Evolutionary conservation across 2,888 invertebrate species (phyloP), one percentile per base, ranked within the genome.

Genomic region (Tiliacea citrago): DNA sequence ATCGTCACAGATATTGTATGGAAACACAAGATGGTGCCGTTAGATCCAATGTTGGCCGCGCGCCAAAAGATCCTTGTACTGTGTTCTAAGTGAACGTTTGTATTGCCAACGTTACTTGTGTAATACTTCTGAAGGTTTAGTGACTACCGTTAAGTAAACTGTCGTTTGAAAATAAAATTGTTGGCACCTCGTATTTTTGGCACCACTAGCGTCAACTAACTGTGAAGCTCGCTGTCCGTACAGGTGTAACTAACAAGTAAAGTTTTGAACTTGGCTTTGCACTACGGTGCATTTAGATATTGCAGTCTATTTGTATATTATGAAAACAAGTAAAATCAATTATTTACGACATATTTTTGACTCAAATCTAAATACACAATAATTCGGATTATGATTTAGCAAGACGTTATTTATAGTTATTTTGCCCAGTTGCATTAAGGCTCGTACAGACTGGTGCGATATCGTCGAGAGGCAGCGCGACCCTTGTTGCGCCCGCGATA

Each of bases 141-240:
- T 62, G 76, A 77, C 72, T 77, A 60, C 73, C 51, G 62, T 65
- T 76, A 72, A 69, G 70, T 73, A 63, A 81, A 68, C 69, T 79
- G 73, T 75, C 39, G 73, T 76, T 81, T 79, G 73, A 81, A 84
- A 61, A 62, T 79, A 77, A 82, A 86, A 88, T 88, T 81, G 85
- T 95, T 95, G 95, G 95, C 95, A 95, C 95, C 95, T 93, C 88
- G 85, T 86, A 89, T 91, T 90, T 95, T 95, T 95, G 96, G 95
- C 96, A 95, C 95, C 95, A 89, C 93, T 93, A 93, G 92, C 93
- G 88, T 86, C 89, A 78, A 90, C 91, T 89, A 89, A 93, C 91
- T 29, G 67, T 72, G 61, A 60, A 78, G 69, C 74, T 70, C n/a
- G 51, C 18, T 62, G 70, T 63, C 72, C 69, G 67, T 65, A 35